Base-by-base conservation (phyloP, 2,888 invertebrate species). In the Dusona sp. region DNA sequence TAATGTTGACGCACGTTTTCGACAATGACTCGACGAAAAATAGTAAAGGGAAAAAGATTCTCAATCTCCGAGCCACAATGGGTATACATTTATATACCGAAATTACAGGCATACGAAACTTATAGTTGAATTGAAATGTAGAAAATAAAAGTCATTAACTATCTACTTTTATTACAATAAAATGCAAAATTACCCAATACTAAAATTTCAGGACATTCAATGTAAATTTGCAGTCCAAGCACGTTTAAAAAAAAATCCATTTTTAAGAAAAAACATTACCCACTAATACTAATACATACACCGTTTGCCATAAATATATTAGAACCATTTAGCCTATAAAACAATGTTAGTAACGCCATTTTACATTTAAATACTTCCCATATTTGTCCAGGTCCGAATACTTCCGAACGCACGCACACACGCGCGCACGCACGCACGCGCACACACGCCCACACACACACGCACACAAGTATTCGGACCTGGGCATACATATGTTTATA, bases 241-340 rank as follows among this genome's bases (percentile, higher is more conserved):
- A 57, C 57, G 57, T 57, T 25, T 25, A 1, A 61, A 61, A 16
- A n/a, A 22, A 42, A 38, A 25, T 38, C 25, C 25, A 38, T 61
- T 74, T 61, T 74, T 9, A 19, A 8, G 54, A 22, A 22, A 3
- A 19, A n/a, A 54, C 22, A 7, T 48, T 16, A 38, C 2, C 16
- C 13, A 38, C 22, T 11, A 73, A n/a, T 6, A 73, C 33, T 36
- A 8, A 7, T n/a, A 38, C 51, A 6, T 11, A 73, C 36, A 29
- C 13, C 61, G 7, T 29, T 29, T 29, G 61, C 61, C 29, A 61
- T 61, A 4, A 61, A 73, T 51, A 73, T 51, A 57, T 38, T 16
- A 51, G 54, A 16, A 73, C 61, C 42, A 74, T 74, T 61, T 25
- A 61, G 36, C 25, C 38, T 42, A 74, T 61, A 74, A 61, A 74